phyloP scores from a whole-genome alignment of 2,113 vertebrate genomes.

The Tinamus guttatus region DNA sequence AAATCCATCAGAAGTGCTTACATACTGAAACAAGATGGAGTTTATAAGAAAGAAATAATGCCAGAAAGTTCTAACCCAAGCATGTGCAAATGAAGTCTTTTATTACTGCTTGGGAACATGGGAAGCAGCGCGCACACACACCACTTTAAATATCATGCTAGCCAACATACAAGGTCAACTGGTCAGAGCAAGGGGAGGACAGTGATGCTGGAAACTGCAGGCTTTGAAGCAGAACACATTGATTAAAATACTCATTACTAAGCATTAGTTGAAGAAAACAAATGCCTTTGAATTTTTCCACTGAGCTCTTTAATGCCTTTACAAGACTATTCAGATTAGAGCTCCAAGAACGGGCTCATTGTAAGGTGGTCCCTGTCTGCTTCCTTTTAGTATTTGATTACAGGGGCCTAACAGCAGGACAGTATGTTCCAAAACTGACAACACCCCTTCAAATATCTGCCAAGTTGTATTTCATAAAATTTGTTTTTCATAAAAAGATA shows the following conservation, averaged over 20 bases:
- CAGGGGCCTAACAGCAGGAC: background rate
- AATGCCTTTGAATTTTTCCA: background rate
- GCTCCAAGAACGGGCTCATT: background rate
- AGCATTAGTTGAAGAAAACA: background rate
- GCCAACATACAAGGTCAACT: background rate
- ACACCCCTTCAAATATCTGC: background rate
- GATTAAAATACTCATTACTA: background rate
- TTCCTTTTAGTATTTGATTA: background rate
- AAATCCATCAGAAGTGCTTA: background rate
- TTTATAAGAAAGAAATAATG: background rate
- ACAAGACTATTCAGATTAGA: background rate
- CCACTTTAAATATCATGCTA: background rate
- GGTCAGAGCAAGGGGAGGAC: background rate
- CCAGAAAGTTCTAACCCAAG: background rate
- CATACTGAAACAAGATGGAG: background rate
- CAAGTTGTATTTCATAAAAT: accelerated
- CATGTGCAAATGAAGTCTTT: background rate
- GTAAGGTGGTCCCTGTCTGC: background rate
- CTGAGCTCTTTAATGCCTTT: background rate
- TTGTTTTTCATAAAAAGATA: background rate
- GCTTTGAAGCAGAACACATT: background rate
- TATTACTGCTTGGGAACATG: background rate
- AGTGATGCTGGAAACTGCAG: background rate
- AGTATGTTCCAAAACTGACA: background rate
- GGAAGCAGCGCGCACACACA: background rate